Base-by-base conservation (phyloP, 2,797 vertebrate species). In the Podargus strigoides region DNA sequence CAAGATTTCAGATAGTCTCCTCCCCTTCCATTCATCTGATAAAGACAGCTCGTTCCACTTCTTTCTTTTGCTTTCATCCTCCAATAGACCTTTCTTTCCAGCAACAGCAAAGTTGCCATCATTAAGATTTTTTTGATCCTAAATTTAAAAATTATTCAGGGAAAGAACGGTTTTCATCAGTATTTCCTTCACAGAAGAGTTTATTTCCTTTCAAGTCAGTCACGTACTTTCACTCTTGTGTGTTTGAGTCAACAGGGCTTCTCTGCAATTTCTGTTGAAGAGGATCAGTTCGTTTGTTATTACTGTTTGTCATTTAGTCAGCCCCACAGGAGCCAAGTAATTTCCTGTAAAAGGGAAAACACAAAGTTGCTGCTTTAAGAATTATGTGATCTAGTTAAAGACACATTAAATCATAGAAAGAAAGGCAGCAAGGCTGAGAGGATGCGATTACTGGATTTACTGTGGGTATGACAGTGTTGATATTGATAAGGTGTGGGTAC, bases 341-440 rank as follows among this genome's bases (percentile, higher is more conserved):
- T 86, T 94, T 96, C 89, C 87, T 92, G 92, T 90, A 76, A 83
- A 79, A 94, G 55, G 84, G 52, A 94, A 95, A 94, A 85, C 41
- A 78, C 62, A 49, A 81, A 85, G 53, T 72, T 89, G 44, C 58
- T 87, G 39, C 75, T 91, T 27, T 72, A 76, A 87, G 83, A 90
- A 90, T 92, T 70, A 70, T 77, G 58, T 49, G 50, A 72, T 90
- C 64, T 92, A 82, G 82, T 95, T 95, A 91, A 86, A 90, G 66
- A n/a, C 44, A 32, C 39, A 56, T 7, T 78, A 87, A 69, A 26
- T 36, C 3, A 1, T 58, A 39, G 60, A 63, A 91, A 87, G 46
- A 87, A 91, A 85, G 66, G 46, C 49, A 85, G 37, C 76, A 89
- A 59, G 55, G 59, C 44, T 44, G 47, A 76, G 41, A 69, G 50